A percentile compares a stretch with the other conserved stretches of the same genome.
Conservation (phyloP, 2,888 invertebrate genomes). For the Nematopogon swammerdamellus region DNA sequence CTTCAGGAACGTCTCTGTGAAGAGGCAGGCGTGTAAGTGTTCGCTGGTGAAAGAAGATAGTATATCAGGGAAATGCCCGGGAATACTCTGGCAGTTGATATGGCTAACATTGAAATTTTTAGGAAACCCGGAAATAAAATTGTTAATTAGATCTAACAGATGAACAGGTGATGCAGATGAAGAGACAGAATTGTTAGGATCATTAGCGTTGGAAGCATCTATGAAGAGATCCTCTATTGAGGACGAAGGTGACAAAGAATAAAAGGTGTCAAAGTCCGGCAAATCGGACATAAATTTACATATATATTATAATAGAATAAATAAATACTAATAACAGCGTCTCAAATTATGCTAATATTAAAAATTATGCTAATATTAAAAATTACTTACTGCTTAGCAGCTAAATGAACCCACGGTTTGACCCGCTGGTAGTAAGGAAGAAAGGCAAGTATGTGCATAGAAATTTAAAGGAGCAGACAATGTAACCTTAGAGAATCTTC, state of each 20-base stretch:
- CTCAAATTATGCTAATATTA: too few relatives aligned
- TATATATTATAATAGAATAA: too few relatives aligned
- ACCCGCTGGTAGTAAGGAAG: too few relatives aligned
- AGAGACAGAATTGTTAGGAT: neutral
- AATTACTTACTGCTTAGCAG: too few relatives aligned
- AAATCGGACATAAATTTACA: neutral
- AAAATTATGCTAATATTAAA: too few relatives aligned
- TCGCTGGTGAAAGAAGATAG: constrained; percentile 3
- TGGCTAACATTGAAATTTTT: constrained; percentile 4
- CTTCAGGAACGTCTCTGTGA: constrained; percentile 7
- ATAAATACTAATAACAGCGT: too few relatives aligned
- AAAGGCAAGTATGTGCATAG: too few relatives aligned
- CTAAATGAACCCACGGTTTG: too few relatives aligned
- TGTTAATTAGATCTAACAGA: neutral
- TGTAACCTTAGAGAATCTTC: too few relatives aligned
- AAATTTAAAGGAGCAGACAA: too few relatives aligned
- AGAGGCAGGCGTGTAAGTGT: constrained; percentile 3
- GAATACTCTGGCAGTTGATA: constrained; percentile 6
- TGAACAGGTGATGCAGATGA: neutral
- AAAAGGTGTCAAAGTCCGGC: neutral
- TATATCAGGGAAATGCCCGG: constrained; percentile 2
- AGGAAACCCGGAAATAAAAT: neutral
- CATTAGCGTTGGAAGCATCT: neutral
- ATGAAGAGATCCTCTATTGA: neutral
- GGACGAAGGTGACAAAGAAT: neutral